Evolutionary conservation across 2,888 invertebrate genomes (phyloP).

Genomic region (Drosophila leonis): DNA sequence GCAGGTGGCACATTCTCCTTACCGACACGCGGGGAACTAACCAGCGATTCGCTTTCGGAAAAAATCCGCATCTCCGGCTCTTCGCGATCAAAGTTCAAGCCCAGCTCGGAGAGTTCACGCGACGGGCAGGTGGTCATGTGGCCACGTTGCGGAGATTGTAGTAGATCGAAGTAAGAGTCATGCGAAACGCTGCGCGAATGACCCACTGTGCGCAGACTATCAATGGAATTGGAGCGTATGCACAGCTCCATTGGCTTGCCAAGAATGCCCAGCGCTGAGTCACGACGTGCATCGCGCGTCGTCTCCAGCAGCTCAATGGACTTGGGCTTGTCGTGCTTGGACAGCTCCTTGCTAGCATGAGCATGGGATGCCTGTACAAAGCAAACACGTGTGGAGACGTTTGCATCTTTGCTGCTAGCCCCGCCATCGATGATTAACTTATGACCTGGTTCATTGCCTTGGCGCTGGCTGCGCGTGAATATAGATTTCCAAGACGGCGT

Average conservation of each 20-base stretch:
- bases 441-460: constrained; percentile 69
- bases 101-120: constrained; percentile 92
- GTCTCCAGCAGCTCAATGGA: constrained; percentile 84
- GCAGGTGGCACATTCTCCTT: constrained; percentile 86
- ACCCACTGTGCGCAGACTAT: constrained; percentile 85
- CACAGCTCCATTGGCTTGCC: constrained; percentile 85
- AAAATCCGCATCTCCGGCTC: constrained; percentile 95
- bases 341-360: constrained; percentile 77
- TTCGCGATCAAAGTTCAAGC: constrained; percentile 93
- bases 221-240: constrained; percentile 85
- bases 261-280: constrained; percentile 51
- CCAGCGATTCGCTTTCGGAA: constrained; percentile 93
- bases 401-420: constrained; percentile 58
- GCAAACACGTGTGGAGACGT: constrained; percentile 77
- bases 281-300: constrained; percentile 65
- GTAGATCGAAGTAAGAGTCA: constrained; percentile 94
- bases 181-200: constrained; percentile 92
- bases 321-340: constrained; percentile 83
- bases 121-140: constrained; percentile 84
- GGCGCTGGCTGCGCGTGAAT: constrained; percentile 85
- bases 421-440: constrained; percentile 56
- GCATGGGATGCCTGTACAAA: constrained; percentile 80
- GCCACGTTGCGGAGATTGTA: constrained; percentile 85
- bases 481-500: constrained; percentile 86
- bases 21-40: constrained; percentile 87